Conservation (phyloP, 1,140 invertebrate species). For the Leptinotarsa defecta region DNA sequence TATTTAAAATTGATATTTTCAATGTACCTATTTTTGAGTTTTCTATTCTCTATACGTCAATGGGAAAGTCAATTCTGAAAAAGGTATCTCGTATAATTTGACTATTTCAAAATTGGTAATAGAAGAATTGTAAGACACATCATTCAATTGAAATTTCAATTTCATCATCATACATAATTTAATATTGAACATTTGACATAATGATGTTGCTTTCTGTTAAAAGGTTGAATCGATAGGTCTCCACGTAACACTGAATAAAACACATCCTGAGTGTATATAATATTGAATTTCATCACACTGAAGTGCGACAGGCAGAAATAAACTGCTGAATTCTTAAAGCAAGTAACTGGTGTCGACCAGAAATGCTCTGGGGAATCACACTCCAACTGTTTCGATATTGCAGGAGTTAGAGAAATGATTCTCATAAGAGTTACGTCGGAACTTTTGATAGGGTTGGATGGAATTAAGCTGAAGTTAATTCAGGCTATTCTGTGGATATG, state of each 20-base stretch:
- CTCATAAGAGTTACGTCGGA: slow-evolving; percentile 18
- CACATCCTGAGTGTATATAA: background rate
- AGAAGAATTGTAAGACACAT: no score
- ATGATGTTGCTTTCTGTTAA: no score
- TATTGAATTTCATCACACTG: slow-evolving; percentile 21
- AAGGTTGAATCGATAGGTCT: background rate
- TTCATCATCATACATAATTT: no score
- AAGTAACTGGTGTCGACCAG: slow-evolving; percentile 25
- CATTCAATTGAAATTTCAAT: no score
- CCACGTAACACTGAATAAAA: background rate
- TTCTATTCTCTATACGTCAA: no score
- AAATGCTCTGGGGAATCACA: slow-evolving; percentile 12
- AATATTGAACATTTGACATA: no score
- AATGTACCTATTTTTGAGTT: no score
- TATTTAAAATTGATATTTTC: no score
- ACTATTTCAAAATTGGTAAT: no score
- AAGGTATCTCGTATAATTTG: no score
- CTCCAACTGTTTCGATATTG: slow-evolving; percentile 28
- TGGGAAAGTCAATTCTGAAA: no score
- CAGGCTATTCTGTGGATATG: slow-evolving; percentile 4
- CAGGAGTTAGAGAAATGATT: slow-evolving; percentile 19
- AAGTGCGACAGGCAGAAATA: slow-evolving; percentile 12
- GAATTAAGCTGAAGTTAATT: slow-evolving; percentile 16
- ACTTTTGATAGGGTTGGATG: slow-evolving; percentile 23
- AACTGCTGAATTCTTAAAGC: slow-evolving; percentile 23